A percentile compares a stretch with the other conserved stretches of the same genome.
Evolutionary conservation across 2,113 vertebrate species (phyloP).

Genomic region (Pituophis catenifer): DNA sequence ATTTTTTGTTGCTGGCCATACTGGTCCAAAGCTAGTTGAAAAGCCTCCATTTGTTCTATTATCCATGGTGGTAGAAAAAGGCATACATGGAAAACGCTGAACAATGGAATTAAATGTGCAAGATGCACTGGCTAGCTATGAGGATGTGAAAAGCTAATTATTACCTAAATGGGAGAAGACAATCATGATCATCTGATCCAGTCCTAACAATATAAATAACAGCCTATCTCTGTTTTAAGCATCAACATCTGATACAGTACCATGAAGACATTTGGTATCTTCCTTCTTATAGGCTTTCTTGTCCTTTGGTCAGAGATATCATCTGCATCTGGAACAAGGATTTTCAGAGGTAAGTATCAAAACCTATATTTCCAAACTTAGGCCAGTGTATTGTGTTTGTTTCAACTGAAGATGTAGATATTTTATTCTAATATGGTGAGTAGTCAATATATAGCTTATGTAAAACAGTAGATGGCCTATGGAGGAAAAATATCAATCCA

Average conservation of each 20-base stretch:
- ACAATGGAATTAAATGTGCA: neutral
- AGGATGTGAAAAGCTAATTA: neutral
- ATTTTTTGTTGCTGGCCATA: neutral
- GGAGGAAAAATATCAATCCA: neutral
- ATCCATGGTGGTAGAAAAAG: neutral
- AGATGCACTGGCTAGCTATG: neutral
- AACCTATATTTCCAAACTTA: neutral
- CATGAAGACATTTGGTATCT: conserved; percentile 2
- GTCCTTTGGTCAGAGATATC: neutral
- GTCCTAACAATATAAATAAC: neutral
- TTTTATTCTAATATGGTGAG: neutral
- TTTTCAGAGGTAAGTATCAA: neutral
- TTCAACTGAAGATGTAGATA: neutral
- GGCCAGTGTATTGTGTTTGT: too few relatives aligned
- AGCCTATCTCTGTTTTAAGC: neutral
- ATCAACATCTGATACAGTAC: neutral
- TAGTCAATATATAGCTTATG: neutral
- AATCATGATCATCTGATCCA: neutral
- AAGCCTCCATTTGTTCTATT: neutral
- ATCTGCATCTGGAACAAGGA: neutral
- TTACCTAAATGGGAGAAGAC: neutral
- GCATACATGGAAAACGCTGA: neutral
- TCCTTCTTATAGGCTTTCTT: neutral
- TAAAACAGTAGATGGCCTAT: neutral
- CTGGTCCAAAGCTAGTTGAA: neutral